Base-by-base conservation (phyloP, 2,888 invertebrate species). In the Lissonota sp. region DNA sequence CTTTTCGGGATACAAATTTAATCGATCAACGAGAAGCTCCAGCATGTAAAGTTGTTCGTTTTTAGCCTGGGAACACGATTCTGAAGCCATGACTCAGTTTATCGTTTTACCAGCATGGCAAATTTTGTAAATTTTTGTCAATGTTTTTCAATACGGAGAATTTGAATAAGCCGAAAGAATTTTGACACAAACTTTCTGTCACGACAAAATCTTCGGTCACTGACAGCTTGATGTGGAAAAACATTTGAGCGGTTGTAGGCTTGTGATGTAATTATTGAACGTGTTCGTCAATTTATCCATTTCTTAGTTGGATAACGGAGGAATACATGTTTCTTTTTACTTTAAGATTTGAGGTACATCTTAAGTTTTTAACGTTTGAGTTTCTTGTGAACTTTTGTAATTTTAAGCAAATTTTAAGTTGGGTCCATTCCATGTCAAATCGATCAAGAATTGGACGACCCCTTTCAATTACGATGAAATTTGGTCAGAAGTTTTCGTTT, bases 1-100 rank as follows among this genome's bases (percentile, higher is more conserved):
- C 55, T 82, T 84, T 8, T 85, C 82, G 10, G 83, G 53, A 37
- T 75, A 80, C 12, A 88, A 46, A 79, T 83, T 84, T 6, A 87
- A 63, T 12, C 75, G 83, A 39, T 86, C 83, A 10, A 87, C 83
- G 14, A 86, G 79, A 69, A 88, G 80, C 58, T 89, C 88, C 5
- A 89, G 51, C 86, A 88, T 86, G 78, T 86, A 89, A 1, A 89
- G 78, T 77, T 86, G 86, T 14, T 88, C 84, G 63, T 84, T 60
- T n/a, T 79, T 77, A 6, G 69, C 12, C 44, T 55, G 37, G 39
- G 67, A 60, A 69, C 64, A 74, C 8, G 53, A 69, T 51, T 51
- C 63, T 14, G 46, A 49, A 69, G 66, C 69, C 79, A 79, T 78
- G n/a, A n/a, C 64, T 66, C 10, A 12, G 44, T 8, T 14, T 49